Conservation (phyloP, 2,888 invertebrate species). For the Sphaeridia pumilis region DNA sequence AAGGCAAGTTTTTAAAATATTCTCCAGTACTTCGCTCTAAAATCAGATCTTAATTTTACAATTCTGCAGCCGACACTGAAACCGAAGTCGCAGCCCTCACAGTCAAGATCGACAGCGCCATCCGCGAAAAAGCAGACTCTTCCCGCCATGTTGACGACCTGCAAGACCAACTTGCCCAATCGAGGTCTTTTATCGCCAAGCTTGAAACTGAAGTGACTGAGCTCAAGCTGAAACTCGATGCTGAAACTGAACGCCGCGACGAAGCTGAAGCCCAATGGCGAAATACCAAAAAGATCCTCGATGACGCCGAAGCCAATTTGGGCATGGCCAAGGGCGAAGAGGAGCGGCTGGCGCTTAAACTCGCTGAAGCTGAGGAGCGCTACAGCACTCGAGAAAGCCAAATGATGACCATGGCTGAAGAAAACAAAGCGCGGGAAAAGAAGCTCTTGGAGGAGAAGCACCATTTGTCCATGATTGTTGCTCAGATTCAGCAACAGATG, state of each 20-base stretch:
- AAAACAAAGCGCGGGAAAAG: conserved; percentile 71
- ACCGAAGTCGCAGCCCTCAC: conserved; percentile 26
- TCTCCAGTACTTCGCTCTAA: no score
- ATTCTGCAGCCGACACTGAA: conserved; percentile 28
- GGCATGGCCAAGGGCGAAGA: conserved; percentile 72
- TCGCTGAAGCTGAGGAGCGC: conserved; percentile 73
- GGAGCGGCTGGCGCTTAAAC: conserved; percentile 59
- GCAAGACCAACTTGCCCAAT: conserved; percentile 26
- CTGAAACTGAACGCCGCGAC: conserved; percentile 33
- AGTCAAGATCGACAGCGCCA: conserved; percentile 29
- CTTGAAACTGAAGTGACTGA: conserved; percentile 33
- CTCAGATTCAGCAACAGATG: conserved; percentile 80
- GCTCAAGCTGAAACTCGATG: conserved; percentile 32
- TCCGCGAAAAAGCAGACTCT: conserved; percentile 27
- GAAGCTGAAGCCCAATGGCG: conserved; percentile 35
- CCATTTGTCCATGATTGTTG: conserved; percentile 80
- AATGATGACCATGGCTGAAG: conserved; percentile 69
- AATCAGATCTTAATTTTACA: no score
- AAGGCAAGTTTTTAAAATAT: no score
- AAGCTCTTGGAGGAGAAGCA: conserved; percentile 84
- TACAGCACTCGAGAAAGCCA: conserved; percentile 74
- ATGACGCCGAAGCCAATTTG: conserved; percentile 54
- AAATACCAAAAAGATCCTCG: conserved; percentile 34
- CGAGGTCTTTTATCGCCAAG: conserved; percentile 24
- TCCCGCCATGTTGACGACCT: conserved; percentile 30